Percentiles rank a stretch among this genome's conserved stretches.
These are phyloP conservation scores for Physeter macrocephalus DNA, from an alignment of 2,113 vertebrate genomes.

Conservation along the genomic window DNA sequence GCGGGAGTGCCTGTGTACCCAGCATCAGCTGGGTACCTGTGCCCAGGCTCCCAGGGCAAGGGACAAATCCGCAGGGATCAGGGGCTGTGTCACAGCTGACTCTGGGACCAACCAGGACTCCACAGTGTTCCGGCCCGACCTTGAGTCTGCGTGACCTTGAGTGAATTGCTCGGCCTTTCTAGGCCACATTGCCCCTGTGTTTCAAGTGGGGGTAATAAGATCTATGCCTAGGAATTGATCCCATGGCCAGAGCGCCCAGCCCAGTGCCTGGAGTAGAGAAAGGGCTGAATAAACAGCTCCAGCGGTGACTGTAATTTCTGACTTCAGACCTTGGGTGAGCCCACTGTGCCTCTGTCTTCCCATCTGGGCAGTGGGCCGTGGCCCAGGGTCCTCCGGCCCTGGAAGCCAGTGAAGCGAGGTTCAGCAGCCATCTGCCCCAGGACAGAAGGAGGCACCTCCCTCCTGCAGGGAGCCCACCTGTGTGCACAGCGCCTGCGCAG, in stretches of 20 bases:
- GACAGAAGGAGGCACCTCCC: neutral
- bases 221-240: neutral
- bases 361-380: too few relatives aligned
- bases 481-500: fast-evolving
- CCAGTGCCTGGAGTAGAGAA: neutral
- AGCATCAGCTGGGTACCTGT: conserved; percentile 10
- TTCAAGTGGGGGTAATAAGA: neutral
- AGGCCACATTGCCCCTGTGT: fast-evolving
- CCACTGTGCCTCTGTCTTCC: neutral
- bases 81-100: neutral
- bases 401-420: neutral
- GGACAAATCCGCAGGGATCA: neutral
- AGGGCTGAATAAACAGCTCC: neutral
- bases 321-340: neutral
- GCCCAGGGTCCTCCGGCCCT: neutral
- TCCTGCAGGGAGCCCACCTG: fast-evolving
- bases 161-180: neutral
- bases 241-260: neutral
- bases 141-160: neutral
- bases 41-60: neutral
- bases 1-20: neutral
- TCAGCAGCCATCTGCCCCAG: neutral
- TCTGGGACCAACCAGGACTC: neutral
- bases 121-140: neutral
- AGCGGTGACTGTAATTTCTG: neutral